These are phyloP conservation scores for Drosophila micromelanica DNA, from an alignment of 1,140 invertebrate species.

Conservation along the genomic window DNA sequence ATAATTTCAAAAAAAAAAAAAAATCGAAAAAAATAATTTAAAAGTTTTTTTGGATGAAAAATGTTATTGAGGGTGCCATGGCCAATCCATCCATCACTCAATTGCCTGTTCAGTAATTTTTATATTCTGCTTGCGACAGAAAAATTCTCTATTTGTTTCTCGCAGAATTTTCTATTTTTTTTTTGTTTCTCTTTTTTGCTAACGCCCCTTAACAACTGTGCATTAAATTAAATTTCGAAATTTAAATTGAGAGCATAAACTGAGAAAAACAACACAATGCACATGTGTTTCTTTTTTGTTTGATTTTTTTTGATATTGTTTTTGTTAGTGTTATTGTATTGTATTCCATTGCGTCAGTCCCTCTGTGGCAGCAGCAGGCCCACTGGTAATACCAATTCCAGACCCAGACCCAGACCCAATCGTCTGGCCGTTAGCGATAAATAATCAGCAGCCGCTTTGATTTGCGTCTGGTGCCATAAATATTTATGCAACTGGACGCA, in stretches of 20 bases:
- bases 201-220: conserved; percentile 64
- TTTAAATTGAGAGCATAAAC: conserved; percentile 39
- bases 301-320: conserved; percentile 16
- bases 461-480: conserved; percentile 63
- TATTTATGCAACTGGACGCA: conserved; percentile 76
- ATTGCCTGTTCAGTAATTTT: conserved; percentile 58
- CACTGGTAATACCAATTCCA: not conserved
- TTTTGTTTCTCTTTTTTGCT: conserved; percentile 27
- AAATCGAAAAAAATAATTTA: conserved; percentile 2
- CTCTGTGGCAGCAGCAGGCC: not conserved
- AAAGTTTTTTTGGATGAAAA: conserved; percentile 15
- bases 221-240: conserved; percentile 63
- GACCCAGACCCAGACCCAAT: conserved; percentile 23
- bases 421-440: conserved; percentile 58
- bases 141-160: conserved; percentile 32
- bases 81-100: conserved; percentile 78
- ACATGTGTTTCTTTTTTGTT: conserved; percentile 61
- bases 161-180: conserved; percentile 15
- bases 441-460: conserved; percentile 65
- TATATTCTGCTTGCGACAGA: conserved; percentile 10
- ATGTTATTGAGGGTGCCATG: conserved; percentile 41
- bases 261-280: conserved; percentile 38
- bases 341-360: conserved; percentile 44
- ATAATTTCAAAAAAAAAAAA: conserved; percentile 16
- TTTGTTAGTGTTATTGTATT: conserved; percentile 9